Evolutionary conservation across 2,888 invertebrate genomes (phyloP).

Genomic region (Drosophila anomelani): DNA sequence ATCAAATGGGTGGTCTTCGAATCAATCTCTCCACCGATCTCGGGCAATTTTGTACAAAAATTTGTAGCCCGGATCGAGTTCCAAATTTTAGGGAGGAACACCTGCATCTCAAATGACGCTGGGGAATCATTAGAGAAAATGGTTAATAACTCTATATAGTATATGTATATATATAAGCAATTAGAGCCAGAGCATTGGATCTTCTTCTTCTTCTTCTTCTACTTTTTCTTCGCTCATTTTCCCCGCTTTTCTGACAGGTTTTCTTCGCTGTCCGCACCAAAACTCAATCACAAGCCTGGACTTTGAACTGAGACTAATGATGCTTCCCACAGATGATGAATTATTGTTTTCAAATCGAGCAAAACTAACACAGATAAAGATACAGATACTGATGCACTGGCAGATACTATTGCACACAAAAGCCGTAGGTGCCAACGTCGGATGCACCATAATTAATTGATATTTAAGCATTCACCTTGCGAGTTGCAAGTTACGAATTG

Average conservation of each 20-base stretch:
- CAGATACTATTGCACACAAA: conserved; percentile 7
- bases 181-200: conserved; percentile 48
- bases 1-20: conserved; percentile 34
- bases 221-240: not conserved
- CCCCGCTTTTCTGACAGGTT: conserved; percentile 53
- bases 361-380: conserved; percentile 30
- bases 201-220: not conserved
- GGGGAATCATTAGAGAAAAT: conserved; percentile 45
- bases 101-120: conserved; percentile 58
- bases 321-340: conserved; percentile 59
- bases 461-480: conserved; percentile 63
- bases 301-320: conserved; percentile 47
- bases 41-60: conserved; percentile 31
- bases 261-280: conserved; percentile 40
- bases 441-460: conserved; percentile 59
- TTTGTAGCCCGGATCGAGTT: conserved; percentile 39
- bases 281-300: conserved; percentile 20
- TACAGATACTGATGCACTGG: conserved; percentile 10
- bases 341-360: conserved; percentile 60
- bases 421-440: conserved; percentile 25
- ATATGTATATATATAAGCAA: conserved; percentile 73
- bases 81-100: conserved; percentile 5
- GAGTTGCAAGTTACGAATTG: conserved; percentile 14
- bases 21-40: conserved; percentile 26
- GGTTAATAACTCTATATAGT: conserved; percentile 70